Percentiles rank a stretch among this genome's conserved stretches.
Evolutionary conservation across 2,888 invertebrate genomes (phyloP).

Genomic region (Resseliella maxima): DNA sequence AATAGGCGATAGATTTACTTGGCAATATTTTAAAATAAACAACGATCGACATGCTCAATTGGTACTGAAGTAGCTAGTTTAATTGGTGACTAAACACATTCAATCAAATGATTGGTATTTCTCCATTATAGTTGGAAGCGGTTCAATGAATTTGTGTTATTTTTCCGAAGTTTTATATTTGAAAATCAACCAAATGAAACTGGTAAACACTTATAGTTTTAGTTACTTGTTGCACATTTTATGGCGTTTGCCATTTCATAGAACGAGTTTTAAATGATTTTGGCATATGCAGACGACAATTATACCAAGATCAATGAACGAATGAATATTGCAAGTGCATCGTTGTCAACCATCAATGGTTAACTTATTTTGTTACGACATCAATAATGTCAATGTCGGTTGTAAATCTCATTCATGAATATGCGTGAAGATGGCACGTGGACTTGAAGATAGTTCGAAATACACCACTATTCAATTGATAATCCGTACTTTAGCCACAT

Average conservation of each 20-base stretch:
- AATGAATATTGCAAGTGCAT: neutral
- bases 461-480: too few relatives aligned
- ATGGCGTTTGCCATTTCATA: neutral
- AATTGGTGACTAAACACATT: constrained; percentile 24
- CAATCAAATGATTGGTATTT: neutral
- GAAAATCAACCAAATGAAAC: neutral
- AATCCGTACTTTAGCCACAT: too few relatives aligned
- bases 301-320: constrained; percentile 34
- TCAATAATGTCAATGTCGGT: neutral
- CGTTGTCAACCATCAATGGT: neutral
- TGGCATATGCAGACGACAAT: neutral
- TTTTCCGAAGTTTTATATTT: neutral
- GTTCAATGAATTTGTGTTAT: constrained; percentile 7
- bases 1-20: neutral
- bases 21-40: neutral
- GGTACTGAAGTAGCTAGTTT: neutral
- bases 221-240: neutral
- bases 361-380: neutral
- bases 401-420: neutral
- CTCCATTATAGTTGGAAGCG: neutral
- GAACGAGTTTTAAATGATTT: neutral
- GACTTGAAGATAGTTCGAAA: too few relatives aligned
- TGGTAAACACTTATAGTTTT: neutral
- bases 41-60: neutral
- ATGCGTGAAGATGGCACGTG: too few relatives aligned